These are phyloP conservation scores for Muscicapa striata DNA, from an alignment of 2,797 vertebrate species.

Conservation along the genomic window DNA sequence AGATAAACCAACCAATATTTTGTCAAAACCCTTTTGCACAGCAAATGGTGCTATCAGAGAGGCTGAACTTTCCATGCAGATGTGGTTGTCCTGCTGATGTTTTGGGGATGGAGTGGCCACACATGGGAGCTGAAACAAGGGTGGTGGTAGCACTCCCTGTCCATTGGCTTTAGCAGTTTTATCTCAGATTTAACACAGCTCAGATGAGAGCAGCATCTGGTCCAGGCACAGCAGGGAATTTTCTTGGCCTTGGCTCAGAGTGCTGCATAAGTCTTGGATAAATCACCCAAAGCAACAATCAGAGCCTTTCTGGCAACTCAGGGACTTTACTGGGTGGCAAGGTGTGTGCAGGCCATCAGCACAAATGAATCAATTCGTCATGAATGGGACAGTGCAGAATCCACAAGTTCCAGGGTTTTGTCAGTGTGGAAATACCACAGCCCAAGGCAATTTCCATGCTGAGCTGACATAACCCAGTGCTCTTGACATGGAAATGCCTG, in stretches of 20 bases:
- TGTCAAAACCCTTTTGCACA: background rate
- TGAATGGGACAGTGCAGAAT: background rate
- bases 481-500: background rate
- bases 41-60: background rate
- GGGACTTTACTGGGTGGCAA: background rate
- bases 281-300: background rate
- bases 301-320: background rate
- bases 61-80: background rate
- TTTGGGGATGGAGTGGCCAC: background rate
- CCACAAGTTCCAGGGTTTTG: background rate
- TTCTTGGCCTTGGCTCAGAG: constrained; percentile 13
- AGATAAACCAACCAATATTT: accelerated
- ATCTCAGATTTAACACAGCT: background rate
- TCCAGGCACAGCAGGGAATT: background rate
- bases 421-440: background rate
- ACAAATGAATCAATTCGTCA: background rate
- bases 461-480: background rate
- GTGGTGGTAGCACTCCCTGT: background rate
- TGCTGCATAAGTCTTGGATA: background rate
- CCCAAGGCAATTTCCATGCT: background rate
- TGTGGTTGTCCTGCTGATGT: background rate
- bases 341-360: constrained; percentile 19
- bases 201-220: constrained; percentile 23
- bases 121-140: background rate
- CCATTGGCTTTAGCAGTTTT: background rate